Percentiles rank a stretch among this genome's conserved stretches.
Evolutionary conservation across 2,888 invertebrate genomes (phyloP).

Genomic region (Sericinus montela): DNA sequence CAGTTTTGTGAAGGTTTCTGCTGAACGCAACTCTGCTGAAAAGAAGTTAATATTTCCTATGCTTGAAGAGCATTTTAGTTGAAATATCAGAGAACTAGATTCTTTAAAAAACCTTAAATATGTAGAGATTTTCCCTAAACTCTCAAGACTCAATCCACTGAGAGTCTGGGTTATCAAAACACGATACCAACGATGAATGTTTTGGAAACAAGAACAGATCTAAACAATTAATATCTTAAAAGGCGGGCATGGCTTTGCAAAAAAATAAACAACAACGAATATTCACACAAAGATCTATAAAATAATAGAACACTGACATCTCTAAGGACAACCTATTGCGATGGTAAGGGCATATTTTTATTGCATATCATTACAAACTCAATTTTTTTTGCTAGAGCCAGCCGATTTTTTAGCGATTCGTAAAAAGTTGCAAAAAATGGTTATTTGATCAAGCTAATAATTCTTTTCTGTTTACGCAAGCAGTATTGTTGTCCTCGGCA

Average conservation of each 20-base stretch:
- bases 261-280: conserved; percentile 34
- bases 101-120: too few species aligned
- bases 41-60: too few species aligned
- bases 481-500: conserved; percentile 33
- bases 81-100: too few species aligned
- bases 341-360: conserved; percentile 28
- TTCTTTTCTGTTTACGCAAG: conserved; percentile 52
- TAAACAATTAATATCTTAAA: too few species aligned
- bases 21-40: too few species aligned
- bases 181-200: too few species aligned
- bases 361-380: conserved; percentile 31
- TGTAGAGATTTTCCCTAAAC: too few species aligned
- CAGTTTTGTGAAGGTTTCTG: too few species aligned
- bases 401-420: conserved; percentile 45
- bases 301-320: conserved; percentile 40
- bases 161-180: too few species aligned
- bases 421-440: conserved; percentile 51
- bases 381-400: conserved; percentile 49
- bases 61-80: too few species aligned
- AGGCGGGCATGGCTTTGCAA: conserved; percentile 40
- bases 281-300: conserved; percentile 31
- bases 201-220: too few species aligned
- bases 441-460: conserved; percentile 39
- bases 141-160: too few species aligned
- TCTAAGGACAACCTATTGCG: conserved; percentile 37